Percentiles rank a stretch among this genome's conserved stretches.
Conservation (phyloP, 1,140 invertebrate species). For the Macrosteles quadrilineatus region DNA sequence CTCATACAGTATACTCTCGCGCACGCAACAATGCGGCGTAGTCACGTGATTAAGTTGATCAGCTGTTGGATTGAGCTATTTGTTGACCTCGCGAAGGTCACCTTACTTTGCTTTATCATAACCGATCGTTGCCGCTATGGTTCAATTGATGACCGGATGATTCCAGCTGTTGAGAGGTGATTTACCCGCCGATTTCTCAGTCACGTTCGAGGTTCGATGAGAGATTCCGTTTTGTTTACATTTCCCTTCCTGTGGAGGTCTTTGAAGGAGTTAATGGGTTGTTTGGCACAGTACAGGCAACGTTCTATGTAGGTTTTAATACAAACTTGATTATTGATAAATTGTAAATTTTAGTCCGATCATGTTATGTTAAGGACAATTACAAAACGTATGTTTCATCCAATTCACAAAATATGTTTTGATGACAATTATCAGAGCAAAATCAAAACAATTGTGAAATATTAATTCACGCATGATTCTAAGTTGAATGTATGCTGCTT, state of each 20-base stretch:
- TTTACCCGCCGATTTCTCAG: neutral
- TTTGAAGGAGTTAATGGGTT: neutral
- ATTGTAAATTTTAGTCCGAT: no score
- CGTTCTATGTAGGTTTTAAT: no score
- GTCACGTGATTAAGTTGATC: neutral
- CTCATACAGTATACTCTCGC: neutral
- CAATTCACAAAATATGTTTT: no score
- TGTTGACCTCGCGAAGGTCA: slow-evolving; percentile 20
- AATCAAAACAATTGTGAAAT: no score
- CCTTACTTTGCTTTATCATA: neutral
- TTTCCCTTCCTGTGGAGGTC: neutral
- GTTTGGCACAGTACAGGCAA: neutral
- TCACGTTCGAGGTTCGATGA: neutral
- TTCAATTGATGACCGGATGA: neutral
- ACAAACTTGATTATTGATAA: no score
- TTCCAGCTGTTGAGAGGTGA: neutral
- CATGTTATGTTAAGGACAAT: no score
- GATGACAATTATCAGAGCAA: no score
- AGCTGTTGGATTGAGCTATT: slow-evolving; percentile 21
- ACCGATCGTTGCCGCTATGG: neutral
- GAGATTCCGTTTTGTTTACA: neutral
- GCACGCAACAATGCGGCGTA: neutral
- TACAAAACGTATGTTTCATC: no score
- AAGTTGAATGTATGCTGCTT: no score
- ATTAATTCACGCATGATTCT: no score